Evolutionary conservation across 2,797 vertebrate genomes (phyloP).

Genomic region (Antennarius maculatus): DNA sequence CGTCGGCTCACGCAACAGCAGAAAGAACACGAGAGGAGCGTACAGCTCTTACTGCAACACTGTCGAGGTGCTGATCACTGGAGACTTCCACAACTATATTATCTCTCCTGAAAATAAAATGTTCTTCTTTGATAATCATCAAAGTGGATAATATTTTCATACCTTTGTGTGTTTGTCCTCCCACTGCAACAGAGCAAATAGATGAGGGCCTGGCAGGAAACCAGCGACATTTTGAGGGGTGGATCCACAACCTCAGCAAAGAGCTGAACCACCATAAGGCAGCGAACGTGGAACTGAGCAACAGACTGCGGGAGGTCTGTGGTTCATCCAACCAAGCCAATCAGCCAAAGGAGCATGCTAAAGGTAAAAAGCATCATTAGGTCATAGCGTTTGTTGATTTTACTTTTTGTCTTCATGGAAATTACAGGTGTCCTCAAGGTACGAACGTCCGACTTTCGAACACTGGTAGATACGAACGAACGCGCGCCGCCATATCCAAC

Average conservation of each 20-base stretch:
- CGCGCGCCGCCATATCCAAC: too few species aligned
- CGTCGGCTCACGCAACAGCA: constrained; percentile 95
- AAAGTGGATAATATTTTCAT: background rate
- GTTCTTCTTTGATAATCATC: background rate
- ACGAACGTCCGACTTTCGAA: too few species aligned
- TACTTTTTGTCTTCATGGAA: constrained; percentile 5
- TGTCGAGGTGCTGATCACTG: constrained; percentile 82
- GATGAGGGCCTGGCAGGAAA: constrained; percentile 90
- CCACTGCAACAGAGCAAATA: constrained; percentile 85
- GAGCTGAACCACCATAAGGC: constrained; percentile 88
- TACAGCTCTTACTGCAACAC: constrained; percentile 94
- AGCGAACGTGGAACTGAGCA: constrained; percentile 89
- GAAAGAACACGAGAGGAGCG: constrained; percentile 90
- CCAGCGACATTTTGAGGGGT: constrained; percentile 89
- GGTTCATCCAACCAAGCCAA: constrained; percentile 54
- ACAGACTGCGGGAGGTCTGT: constrained; percentile 80
- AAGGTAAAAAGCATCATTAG: constrained; percentile 51
- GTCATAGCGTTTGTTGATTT: background rate
- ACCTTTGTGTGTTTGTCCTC: constrained; percentile 2
- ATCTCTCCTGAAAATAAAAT: background rate
- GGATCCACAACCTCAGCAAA: constrained; percentile 90
- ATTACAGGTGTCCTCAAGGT: background rate
- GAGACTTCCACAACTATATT: background rate
- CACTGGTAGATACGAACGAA: too few species aligned
- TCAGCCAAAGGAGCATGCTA: constrained; percentile 58